These are phyloP conservation scores for Dendroctonus ponderosae DNA, from an alignment of 1,140 invertebrate genomes.

Conservation along the genomic window DNA sequence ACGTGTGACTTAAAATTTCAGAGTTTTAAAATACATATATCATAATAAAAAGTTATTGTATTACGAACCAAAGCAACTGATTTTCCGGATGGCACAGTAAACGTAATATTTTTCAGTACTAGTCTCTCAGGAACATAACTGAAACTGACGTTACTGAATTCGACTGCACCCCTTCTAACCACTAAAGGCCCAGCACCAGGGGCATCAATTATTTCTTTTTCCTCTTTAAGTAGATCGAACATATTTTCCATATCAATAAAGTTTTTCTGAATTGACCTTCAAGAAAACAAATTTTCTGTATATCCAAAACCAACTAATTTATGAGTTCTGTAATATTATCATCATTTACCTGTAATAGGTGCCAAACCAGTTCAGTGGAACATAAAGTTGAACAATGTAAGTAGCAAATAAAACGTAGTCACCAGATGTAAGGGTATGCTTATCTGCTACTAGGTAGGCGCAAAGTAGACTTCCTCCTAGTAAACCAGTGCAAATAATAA, in stretches of 20 bases:
- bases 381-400: constrained; percentile 95
- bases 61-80: constrained; percentile 83
- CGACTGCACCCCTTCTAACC: constrained; percentile 73
- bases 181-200: constrained; percentile 71
- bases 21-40: too few species aligned
- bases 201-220: constrained; percentile 82
- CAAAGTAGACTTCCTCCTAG: constrained; percentile 85
- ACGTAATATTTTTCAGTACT: constrained; percentile 83
- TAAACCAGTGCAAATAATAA: constrained; percentile 84
- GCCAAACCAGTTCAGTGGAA: constrained; percentile 95
- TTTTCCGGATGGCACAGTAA: constrained; percentile 82
- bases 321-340: background rate
- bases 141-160: constrained; percentile 89
- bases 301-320: background rate
- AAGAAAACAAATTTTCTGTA: constrained; percentile 26
- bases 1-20: too few species aligned
- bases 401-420: constrained; percentile 94
- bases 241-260: constrained; percentile 99
- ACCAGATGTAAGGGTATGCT: constrained; percentile 76
- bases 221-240: constrained; percentile 89
- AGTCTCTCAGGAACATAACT: constrained; percentile 79
- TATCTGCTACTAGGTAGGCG: constrained; percentile 73
- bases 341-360: constrained; percentile 89
- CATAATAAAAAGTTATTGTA: background rate
- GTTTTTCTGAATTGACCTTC: constrained; percentile 91